Evolutionary conservation across 2,888 invertebrate species (phyloP), one percentile per base, ranked within the genome.

Genomic region (Amiota mariae): DNA sequence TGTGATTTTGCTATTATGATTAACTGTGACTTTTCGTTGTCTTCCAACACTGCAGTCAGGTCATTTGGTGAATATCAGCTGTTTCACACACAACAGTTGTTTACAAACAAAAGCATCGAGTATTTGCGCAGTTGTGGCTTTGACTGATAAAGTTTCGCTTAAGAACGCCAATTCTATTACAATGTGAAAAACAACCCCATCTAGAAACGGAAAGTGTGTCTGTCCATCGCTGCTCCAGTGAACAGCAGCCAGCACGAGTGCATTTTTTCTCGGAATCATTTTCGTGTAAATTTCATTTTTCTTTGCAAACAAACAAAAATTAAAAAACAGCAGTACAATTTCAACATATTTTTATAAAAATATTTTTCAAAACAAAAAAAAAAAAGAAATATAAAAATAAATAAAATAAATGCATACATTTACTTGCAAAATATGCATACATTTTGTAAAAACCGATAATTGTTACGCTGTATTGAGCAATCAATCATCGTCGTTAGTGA

Each of bases 61-160:
- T 36, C 2, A 6, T 6, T 36, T 36, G 8, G 13, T 18, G 20
- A 2, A 18, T 46, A 48, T 18, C 64, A 64, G 64, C 64, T 64
- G 64, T 64, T 64, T 8, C 9, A 11, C 9, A 15, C 15, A n/a
- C 9, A 64, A 47, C 15, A 15, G 48, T 64, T 64, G 64, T 64
- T 64, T 64, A 64, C 66, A 66, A 66, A 66, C 66, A 66, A 66
- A 59, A 66, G 10, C 47, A 9, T 18, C 9, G 48, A 18, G 48
- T 66, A 66, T 66, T 66, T 66, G 66, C 66, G 66, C 66, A 66
- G 66, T 66, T 66, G 66, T 49, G 11, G 12, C 12, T 18, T 59
- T 36, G n/a, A 18, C 59, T 59, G 59, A 48, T 48, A 48, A 64
- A 64, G 8, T 15, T 3, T 6, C 18, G 20, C 10, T 18, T 18